These are phyloP conservation scores for Petroica traversi DNA, from an alignment of 2,113 vertebrate genomes.

Conservation along the genomic window DNA sequence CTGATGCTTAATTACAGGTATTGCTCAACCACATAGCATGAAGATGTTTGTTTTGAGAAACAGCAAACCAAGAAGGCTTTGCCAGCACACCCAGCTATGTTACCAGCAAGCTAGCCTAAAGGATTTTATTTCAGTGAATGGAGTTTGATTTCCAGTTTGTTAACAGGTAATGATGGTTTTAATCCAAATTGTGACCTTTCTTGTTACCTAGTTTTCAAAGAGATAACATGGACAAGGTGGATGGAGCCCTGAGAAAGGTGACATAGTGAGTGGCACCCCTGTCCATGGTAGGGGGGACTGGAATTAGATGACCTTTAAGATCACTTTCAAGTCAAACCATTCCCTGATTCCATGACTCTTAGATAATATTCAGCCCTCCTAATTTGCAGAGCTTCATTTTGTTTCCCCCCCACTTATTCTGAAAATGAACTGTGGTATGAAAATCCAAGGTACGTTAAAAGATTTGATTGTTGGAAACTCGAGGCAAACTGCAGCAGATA, in stretches of 20 bases:
- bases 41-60: not conserved
- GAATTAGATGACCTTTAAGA: not conserved
- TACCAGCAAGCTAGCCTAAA: not conserved
- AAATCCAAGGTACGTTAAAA: not conserved
- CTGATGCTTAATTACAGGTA: not conserved
- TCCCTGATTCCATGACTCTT: not conserved
- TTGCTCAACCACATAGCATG: not conserved
- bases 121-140: not conserved
- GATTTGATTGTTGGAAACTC: not conserved
- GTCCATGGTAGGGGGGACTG: not conserved
- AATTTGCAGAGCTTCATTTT: not conserved
- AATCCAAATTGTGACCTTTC: not conserved
- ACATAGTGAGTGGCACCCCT: not conserved
- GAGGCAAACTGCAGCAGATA: not conserved
- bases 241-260: not conserved
- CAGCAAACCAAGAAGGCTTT: not conserved
- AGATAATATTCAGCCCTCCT: not conserved
- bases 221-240: not conserved
- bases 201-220: not conserved
- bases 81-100: not conserved
- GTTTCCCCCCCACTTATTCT: accelerated
- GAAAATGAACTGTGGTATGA: not conserved
- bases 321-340: not conserved
- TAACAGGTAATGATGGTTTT: not conserved
- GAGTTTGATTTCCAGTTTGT: not conserved